phyloP scores from a whole-genome alignment of 2,797 vertebrate genomes.

The Eurystomus glaucurus region DNA sequence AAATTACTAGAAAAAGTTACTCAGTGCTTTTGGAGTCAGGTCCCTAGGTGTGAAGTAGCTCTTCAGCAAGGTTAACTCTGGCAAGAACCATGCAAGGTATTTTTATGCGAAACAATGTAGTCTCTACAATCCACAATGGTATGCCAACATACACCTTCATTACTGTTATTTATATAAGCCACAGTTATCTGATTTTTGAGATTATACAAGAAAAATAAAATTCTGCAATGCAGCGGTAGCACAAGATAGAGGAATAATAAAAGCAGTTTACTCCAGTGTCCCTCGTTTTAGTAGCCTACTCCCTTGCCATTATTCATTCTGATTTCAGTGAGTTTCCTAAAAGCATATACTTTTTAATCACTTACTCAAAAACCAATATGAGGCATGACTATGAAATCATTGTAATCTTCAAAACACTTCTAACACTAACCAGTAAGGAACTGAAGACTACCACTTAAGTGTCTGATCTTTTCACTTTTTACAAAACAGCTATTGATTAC shows the following conservation, averaged over 20 bases:
- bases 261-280: not conserved
- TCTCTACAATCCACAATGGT: not conserved
- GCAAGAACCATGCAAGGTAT: not conserved
- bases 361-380: not conserved
- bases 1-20: not conserved
- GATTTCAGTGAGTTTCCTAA: not conserved
- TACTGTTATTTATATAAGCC: not conserved
- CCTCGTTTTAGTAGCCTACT: not conserved
- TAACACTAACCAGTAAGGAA: not conserved
- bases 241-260: not conserved
- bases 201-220: not conserved
- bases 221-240: not conserved
- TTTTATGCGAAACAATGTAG: not conserved
- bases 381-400: not conserved
- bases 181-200: not conserved
- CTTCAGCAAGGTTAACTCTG: not conserved
- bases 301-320: not conserved
- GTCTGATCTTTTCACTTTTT: not conserved
- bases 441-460: not conserved
- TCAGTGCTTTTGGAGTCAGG: not conserved
- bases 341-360: not conserved
- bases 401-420: not conserved
- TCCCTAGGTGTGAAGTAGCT: not conserved
- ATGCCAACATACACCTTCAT: not conserved
- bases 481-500: not conserved